Evolutionary conservation across 2,113 vertebrate genomes (phyloP).

Genomic region (Rhipidura dahli): DNA sequence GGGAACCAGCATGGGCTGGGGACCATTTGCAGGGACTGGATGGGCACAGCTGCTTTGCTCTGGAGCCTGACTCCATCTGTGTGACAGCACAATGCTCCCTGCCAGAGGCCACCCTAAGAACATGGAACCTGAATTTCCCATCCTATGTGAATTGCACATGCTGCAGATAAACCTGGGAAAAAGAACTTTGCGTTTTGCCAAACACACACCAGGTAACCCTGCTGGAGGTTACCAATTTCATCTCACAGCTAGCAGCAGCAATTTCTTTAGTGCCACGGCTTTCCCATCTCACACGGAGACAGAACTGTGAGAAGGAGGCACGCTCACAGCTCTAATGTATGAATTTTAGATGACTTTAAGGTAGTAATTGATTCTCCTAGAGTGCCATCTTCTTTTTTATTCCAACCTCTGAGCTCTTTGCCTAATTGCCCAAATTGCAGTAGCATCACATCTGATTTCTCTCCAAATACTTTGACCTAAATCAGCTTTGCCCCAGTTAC

Average conservation of each 20-base stretch:
- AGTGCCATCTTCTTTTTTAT: not conserved
- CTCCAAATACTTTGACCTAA: constrained; percentile 18
- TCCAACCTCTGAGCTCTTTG: not conserved
- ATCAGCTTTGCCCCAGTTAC: not conserved
- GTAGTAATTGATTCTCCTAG: not conserved
- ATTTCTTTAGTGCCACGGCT: not conserved
- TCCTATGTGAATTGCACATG: fast-evolving
- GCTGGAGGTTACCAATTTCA: not conserved
- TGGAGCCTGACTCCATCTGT: not conserved
- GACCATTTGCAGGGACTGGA: not conserved
- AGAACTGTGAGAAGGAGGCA: not conserved
- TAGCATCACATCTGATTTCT: not conserved
- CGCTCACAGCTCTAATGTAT: not conserved
- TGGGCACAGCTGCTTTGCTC: not conserved
- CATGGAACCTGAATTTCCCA: not conserved
- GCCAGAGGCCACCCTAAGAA: not conserved
- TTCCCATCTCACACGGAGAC: not conserved
- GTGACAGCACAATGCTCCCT: not conserved
- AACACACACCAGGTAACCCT: not conserved
- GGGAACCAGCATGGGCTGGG: not conserved
- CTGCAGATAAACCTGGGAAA: not conserved
- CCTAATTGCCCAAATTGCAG: constrained; percentile 13
- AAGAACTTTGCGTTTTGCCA: not conserved
- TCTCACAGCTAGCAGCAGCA: not conserved
- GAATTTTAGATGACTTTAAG: not conserved